Evolutionary conservation across 2,113 vertebrate species (phyloP), one percentile per base, ranked within the genome.

Genomic region (Budorcas taxicolor): DNA sequence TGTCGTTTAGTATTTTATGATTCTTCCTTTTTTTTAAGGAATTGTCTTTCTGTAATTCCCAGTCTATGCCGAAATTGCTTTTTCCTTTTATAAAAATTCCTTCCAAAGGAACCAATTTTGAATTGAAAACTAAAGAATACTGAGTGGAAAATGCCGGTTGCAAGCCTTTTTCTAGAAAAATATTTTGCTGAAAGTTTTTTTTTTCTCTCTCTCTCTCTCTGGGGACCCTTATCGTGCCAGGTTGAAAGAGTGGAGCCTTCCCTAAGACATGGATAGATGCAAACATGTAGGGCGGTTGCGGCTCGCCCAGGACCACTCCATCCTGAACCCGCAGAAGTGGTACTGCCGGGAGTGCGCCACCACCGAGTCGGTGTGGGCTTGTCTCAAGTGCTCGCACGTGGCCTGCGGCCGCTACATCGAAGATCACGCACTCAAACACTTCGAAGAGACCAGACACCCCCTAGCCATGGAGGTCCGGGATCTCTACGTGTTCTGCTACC

Each of bases 271-370:
- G 99, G 99, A 99, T 99, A 99, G 99, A 98, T 99, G 99, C 99
- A 99, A 99, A 99, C 99, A 99, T 98, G 99, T 99, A 97, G 99
- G 99, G 97, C 99, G 99, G 96, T 99, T 99, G 94, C 99, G 99
- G 97, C 99, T 99, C 96, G 99, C 99, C 98, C 99, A 99, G 96
- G 99, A 99, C 98, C 99, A 99, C 98, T 99, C 99, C 80, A 99
- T 99, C 98, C 99, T 99, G 98, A 99, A 99, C 98, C 99, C 99
- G 0, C 99, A 99, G 98, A 99, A 99, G 99, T 99, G 99, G 99
- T 99, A 98, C 87, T 99, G 99, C 58, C 97, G 99, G 97, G 99
- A 99, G 97, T 99, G 99, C 98, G 98, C 99, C 98, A 99, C 99
- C 96, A 99, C 99, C 0, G 99, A 99, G 97, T 99, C 99, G 0